Base-by-base conservation (phyloP, 2,797 vertebrate genomes). In the Xiphophorus birchmanni region DNA sequence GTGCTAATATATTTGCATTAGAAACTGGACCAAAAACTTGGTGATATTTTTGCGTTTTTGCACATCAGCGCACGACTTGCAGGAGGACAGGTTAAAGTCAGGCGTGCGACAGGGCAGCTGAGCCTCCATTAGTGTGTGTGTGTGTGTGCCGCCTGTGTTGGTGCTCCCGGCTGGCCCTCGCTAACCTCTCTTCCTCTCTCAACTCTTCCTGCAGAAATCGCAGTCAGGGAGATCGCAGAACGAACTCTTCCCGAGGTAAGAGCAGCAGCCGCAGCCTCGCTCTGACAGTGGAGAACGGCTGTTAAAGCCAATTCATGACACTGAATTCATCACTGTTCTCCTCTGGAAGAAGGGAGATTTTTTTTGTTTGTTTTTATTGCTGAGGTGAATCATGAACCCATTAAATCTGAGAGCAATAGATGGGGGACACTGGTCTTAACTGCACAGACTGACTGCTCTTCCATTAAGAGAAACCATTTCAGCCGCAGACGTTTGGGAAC, bases 211-310 rank as follows among this genome's bases (percentile, higher is more conserved):
- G 23, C 92, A 96, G 95, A 87, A 67, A 89, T 82, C 88, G 35
- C 85, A 93, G 23, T 29, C 67, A 23, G 78, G 83, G 0, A 87
- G 63, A 58, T 73, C 92, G 0, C 94, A 76, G 1, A 97, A 96
- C 0, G 95, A 97, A 79, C 95, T 96, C 81, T 96, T 96, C 82
- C 95, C 95, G 1, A 95, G 90, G 95, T 96, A 82, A 86, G 90
- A 88, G 73, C 12, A 71, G 77, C 23, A 47, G 50, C 54, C 5
- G 21, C n/a, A 12, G 21, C 52, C 58, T 47, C 67, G 63, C 42
- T 79, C 56, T 45, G 11, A 37, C 37, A 60, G 54, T 9, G 2
- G 42, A 50, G 26, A 42, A 69, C 32, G 47, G 50, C 21, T 52
- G 77, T 73, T 60, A 84, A 26, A 80, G 40, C 75, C 83, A 75